Evolutionary conservation across 2,113 vertebrate species (phyloP).

Genomic region (Forbesichthys papilliferus): DNA sequence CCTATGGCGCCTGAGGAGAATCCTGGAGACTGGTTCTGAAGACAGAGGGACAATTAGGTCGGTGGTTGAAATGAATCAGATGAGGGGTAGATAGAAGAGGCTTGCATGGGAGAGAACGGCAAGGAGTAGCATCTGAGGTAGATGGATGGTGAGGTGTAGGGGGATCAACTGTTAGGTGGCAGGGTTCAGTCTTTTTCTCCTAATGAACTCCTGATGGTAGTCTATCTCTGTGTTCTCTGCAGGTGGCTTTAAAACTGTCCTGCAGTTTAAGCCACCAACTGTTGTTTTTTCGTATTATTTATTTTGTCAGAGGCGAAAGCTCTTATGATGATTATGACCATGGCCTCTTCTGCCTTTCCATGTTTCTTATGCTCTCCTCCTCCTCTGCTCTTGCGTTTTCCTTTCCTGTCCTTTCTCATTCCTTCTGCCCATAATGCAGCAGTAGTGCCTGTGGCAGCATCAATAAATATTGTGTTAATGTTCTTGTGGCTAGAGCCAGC

Average conservation of each 20-base stretch:
- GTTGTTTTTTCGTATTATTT: too few species aligned
- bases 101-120: background rate
- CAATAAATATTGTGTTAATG: slow-evolving; percentile 70
- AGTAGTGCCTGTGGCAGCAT: slow-evolving; percentile 55
- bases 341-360: too few species aligned
- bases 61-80: background rate
- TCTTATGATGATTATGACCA: too few species aligned
- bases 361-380: too few species aligned
- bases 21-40: background rate
- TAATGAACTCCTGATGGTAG: slow-evolving; percentile 71
- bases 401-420: background rate
- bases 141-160: background rate
- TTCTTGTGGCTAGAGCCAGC: slow-evolving; percentile 55
- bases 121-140: background rate
- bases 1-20: background rate
- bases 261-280: too few species aligned
- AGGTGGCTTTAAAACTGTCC: too few species aligned
- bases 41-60: background rate
- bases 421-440: slow-evolving; percentile 42
- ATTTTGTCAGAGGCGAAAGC: too few species aligned
- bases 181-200: slow-evolving; percentile 15
- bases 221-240: slow-evolving; percentile 11
- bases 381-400: too few species aligned
- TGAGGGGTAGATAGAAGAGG: background rate
- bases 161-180: slow-evolving; percentile 27